Base-by-base conservation (phyloP, 2,113 vertebrate genomes). In the Tricholaema leucomelas region DNA sequence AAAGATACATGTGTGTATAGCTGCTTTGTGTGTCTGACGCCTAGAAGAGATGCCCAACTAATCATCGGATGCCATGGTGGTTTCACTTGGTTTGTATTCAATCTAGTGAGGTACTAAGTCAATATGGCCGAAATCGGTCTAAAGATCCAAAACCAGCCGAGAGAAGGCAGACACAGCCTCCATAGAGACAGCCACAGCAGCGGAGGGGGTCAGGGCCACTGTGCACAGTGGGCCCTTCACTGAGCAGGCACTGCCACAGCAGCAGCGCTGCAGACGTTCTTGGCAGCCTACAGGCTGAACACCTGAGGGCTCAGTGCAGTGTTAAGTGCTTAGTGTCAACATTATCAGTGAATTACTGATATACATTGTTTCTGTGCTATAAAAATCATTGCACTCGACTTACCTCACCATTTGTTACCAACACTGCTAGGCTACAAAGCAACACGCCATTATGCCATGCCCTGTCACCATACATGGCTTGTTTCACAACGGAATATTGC, bases 201-300 rank as follows among this genome's bases (percentile, higher is more conserved):
- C 0, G 3, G 0, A 5, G 16, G 10, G 13, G 25, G 48, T 2
- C 9, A 3, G 28, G 9, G 36, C 6, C 20, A 11, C 5, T 0
- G 16, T 40, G 40, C 40, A 7, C 10, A 48, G 12, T 7, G 36
- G 19, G 0, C 55, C 3, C 3, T 54, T 15, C 54, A 1, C 60
- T 5, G 4, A 7, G 24, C 63, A 16, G 55, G 16, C 24, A 2
- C 25, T 33, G 6, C 31, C 38, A 0, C 61, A 7, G 77, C 28
- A 5, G 48, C 35, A 8, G 0, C 18, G 0, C 14, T 0, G 2
- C 33, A 4, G 50, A 2, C 0, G 7, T 1, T 5, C 1, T 7
- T 2, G 17, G 54, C 54, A 9, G 15, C 27, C 50, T 9, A 4
- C 9, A 2, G 7, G 48, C 27, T 18, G 2, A 7, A 5, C 0